Evolutionary conservation across 2,888 invertebrate genomes (phyloP).

Genomic region (Synergus gifuensis): DNA sequence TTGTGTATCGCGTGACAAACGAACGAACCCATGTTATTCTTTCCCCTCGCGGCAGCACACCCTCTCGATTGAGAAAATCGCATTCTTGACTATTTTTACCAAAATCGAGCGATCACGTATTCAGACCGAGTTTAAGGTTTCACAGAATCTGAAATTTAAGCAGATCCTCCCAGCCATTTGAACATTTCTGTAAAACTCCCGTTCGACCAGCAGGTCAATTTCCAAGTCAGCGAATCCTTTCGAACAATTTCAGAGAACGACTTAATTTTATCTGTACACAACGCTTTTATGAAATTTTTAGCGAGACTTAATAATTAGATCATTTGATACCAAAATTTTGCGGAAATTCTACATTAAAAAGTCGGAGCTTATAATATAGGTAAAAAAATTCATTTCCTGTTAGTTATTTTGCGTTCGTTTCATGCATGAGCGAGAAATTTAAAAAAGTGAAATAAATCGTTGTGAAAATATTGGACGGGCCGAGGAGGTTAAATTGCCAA

Average conservation of each 20-base stretch:
- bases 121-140: slow-evolving; percentile 4
- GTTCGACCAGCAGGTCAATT: not conserved
- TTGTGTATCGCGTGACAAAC: slow-evolving; percentile 18
- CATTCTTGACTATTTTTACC: slow-evolving; percentile 47
- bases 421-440: no score
- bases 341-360: no score
- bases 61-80: slow-evolving; percentile 48
- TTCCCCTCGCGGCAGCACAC: slow-evolving; percentile 35
- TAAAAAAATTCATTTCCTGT: no score
- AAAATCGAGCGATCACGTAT: slow-evolving; percentile 52
- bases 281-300: not conserved
- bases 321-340: no score
- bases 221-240: not conserved
- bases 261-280: not conserved
- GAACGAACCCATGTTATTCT: slow-evolving; percentile 39
- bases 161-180: not conserved
- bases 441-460: no score
- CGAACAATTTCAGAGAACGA: not conserved
- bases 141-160: not conserved
- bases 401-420: no score
- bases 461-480: no score
- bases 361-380: no score
- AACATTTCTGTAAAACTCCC: not conserved
- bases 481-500: no score
- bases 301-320: not conserved